These are phyloP conservation scores for Chaenodraco wilsoni DNA, from an alignment of 2,797 vertebrate genomes.

Conservation along the genomic window DNA sequence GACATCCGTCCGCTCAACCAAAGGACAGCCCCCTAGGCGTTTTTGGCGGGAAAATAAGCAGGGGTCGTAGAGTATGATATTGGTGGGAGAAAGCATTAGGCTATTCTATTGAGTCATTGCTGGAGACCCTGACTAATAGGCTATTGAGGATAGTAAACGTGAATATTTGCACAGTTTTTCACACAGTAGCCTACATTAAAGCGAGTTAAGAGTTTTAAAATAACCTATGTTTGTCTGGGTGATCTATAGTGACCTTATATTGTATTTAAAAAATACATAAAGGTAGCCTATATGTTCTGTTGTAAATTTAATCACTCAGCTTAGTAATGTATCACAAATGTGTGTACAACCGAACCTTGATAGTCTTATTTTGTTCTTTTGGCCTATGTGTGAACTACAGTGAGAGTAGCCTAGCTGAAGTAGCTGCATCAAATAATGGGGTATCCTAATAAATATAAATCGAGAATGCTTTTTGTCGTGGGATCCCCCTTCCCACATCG, in stretches of 20 bases:
- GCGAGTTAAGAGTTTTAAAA: neutral
- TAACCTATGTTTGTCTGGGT: neutral
- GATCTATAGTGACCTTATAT: too few species aligned
- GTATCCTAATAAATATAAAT: neutral
- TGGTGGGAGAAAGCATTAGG: constrained; percentile 26
- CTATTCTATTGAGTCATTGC: neutral
- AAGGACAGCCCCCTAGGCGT: constrained; percentile 50
- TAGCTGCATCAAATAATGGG: too few species aligned
- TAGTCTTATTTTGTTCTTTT: too few species aligned
- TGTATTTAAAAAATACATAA: too few species aligned
- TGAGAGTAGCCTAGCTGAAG: too few species aligned
- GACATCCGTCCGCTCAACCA: constrained; percentile 65
- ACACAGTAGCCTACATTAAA: neutral
- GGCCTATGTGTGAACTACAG: too few species aligned
- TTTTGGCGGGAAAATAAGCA: constrained; percentile 69
- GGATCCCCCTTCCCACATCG: neutral
- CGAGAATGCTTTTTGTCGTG: neutral
- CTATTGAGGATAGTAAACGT: too few species aligned
- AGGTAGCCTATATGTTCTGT: too few species aligned
- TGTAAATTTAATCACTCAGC: too few species aligned
- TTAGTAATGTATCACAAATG: too few species aligned
- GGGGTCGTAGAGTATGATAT: constrained; percentile 26
- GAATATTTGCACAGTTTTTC: neutral
- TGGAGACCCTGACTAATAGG: too few species aligned
- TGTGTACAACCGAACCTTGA: too few species aligned